These are phyloP conservation scores for Poeciliopsis retropinna DNA, from an alignment of 2,113 vertebrate species.

Conservation along the genomic window DNA sequence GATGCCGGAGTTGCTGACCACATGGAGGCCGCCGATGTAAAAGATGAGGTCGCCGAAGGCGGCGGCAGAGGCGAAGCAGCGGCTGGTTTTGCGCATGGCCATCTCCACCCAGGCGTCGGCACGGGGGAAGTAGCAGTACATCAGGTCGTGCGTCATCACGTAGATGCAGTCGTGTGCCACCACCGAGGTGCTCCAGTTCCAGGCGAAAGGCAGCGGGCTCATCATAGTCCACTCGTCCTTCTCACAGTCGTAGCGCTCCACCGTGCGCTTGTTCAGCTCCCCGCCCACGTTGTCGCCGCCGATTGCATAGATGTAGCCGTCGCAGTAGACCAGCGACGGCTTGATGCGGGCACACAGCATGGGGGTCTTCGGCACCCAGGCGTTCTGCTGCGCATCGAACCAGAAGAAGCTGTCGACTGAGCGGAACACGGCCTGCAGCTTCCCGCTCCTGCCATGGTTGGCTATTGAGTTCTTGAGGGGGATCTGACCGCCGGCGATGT, in stretches of 20 bases:
- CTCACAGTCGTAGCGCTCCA: slow-evolving; percentile 94
- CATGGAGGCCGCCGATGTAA: slow-evolving; percentile 95
- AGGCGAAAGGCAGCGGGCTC: slow-evolving; percentile 91
- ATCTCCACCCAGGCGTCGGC: slow-evolving; percentile 96
- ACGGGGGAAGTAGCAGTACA: slow-evolving; percentile 95
- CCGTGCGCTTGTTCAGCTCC: slow-evolving; percentile 92
- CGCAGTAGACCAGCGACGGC: slow-evolving; percentile 93
- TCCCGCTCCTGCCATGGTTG: slow-evolving; percentile 87
- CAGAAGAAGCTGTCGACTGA: slow-evolving; percentile 96
- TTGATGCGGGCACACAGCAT: slow-evolving; percentile 94
- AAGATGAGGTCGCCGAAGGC: slow-evolving; percentile 94
- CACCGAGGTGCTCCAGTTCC: slow-evolving; percentile 94
- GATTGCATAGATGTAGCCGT: slow-evolving; percentile 95
- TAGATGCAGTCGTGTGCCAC: slow-evolving; percentile 93
- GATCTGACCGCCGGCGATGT: slow-evolving; percentile 95
- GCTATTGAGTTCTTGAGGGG: slow-evolving; percentile 89
- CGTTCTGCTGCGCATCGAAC: slow-evolving; percentile 97
- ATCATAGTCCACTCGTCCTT: slow-evolving; percentile 96
- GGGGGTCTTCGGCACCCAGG: slow-evolving; percentile 94
- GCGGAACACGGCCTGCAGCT: slow-evolving; percentile 90
- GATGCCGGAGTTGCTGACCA: slow-evolving; percentile 89
- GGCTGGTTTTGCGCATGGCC: slow-evolving; percentile 91
- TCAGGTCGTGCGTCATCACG: slow-evolving; percentile 93
- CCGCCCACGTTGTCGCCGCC: slow-evolving; percentile 91
- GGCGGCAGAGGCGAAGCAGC: slow-evolving; percentile 94